A percentile compares a stretch with the other conserved stretches of the same genome.
phyloP scores from a whole-genome alignment of 1,140 invertebrate species.

The Microvelia longipes region DNA sequence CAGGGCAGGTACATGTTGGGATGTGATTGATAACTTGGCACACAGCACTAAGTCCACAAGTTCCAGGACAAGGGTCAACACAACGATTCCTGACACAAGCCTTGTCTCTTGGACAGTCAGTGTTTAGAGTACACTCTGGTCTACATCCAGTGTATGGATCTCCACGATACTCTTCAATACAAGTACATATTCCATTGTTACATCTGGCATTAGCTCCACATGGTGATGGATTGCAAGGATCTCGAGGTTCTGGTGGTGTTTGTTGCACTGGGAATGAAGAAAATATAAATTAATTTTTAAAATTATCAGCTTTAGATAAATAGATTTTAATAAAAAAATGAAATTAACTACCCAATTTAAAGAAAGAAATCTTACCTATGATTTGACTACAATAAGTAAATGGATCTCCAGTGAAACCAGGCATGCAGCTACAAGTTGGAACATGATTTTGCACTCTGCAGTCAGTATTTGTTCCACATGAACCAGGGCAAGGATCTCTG shows the following conservation, averaged over 20 bases:
- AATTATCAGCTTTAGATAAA: not conserved
- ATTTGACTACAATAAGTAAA: slow-evolving; percentile 42
- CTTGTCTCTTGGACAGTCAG: slow-evolving; percentile 43
- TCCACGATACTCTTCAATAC: slow-evolving; percentile 41
- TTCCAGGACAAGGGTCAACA: slow-evolving; percentile 54
- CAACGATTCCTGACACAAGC: slow-evolving; percentile 62
- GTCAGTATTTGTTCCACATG: slow-evolving; percentile 50
- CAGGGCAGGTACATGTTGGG: slow-evolving; percentile 34
- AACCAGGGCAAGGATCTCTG: slow-evolving; percentile 52
- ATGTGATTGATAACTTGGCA: slow-evolving; percentile 44
- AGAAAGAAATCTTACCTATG: slow-evolving; percentile 35
- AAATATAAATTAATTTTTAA: not conserved
- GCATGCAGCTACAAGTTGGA: slow-evolving; percentile 50
- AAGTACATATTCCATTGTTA: slow-evolving; percentile 40
- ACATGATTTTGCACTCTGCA: slow-evolving; percentile 55
- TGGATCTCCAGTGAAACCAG: slow-evolving; percentile 51
- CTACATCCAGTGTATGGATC: slow-evolving; percentile 44
- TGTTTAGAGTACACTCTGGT: slow-evolving; percentile 45
- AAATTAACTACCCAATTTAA: not conserved
- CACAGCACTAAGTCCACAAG: slow-evolving; percentile 50
- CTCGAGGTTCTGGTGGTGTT: slow-evolving; percentile 29
- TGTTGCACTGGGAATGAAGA: slow-evolving; percentile 34
- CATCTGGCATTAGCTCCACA: slow-evolving; percentile 59
- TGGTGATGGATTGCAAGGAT: slow-evolving; percentile 56
- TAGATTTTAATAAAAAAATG: not conserved